Evolutionary conservation across 2,888 invertebrate genomes (phyloP), one percentile per base, ranked within the genome.

Genomic region (Caenorhabditis imperialis): DNA sequence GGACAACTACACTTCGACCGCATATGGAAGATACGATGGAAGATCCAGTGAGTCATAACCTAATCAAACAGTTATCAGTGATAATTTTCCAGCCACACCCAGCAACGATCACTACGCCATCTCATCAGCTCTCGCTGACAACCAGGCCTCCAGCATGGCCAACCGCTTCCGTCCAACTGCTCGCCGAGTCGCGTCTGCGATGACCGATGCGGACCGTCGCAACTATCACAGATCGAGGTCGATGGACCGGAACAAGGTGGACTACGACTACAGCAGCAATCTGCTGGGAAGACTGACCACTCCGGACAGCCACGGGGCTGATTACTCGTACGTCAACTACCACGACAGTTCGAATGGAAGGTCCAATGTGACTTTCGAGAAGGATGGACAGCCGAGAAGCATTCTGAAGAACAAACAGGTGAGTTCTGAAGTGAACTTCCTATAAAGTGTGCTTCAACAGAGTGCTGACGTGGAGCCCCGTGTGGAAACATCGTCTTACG

Each of bases 371-470:
- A 55, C 67, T 16, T 67, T 78, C 47, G 80, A 80, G 44, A 76
- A 75, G 37, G 76, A 75, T 40, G 73, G 75, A 33, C 73, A 70
- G 61, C 70, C 81, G 57, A 63, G 84, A 74, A 72, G 82, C 58
- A 87, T 87, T 69, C 78, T 87, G 23, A 87, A 86, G 70, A 87
- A 85, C 65, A 85, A 83, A 70, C 84, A 84, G 73, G 81, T 77
- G 37, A 35, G 35, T 35, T 37, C 7, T 40, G 12, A n/a, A 37
- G 12, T 14, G 5, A 10, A 53, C 16, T 8, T 6, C 12, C 44
- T 12, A 27, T 44, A 18, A 12, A 4, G 2, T 42, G 51, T 8
- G 5, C 44, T 16, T 12, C 6, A 37, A 30, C n/a, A 81, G 79
- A 82, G 73, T 23, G 74, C 80, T 27, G 81, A 82, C 18, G 47